Base-by-base conservation (phyloP, 2,113 vertebrate genomes). In the Neotoma lepida region DNA sequence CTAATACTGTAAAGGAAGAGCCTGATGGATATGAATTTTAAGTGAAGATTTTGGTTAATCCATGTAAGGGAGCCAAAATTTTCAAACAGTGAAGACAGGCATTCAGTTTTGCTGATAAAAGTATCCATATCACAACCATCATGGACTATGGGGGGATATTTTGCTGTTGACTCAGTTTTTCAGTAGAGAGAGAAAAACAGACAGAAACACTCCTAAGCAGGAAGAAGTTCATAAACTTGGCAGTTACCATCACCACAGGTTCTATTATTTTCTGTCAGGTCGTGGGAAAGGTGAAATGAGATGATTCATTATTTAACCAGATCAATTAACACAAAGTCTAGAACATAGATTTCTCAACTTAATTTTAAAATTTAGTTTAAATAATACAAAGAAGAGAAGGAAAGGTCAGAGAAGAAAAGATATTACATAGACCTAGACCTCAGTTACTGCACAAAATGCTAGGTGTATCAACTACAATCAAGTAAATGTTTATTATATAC, bases 301-400 rank as follows among this genome's bases (percentile, higher is more conserved):
- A 94, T 66, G 30, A 0, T 1, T 71, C n/a, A 81, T 26, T 51
- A 84, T 91, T 89, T 89, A 77, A 93, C 66, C 3, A 30, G 35
- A 56, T 85, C 58, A 87, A 46, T 61, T 41, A 76, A 46, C 22
- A 78, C 12, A 58, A 81, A 89, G n/a, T n/a, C 85, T 89, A 66
- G 33, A 87, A 88, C 20, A 30, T 30, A 80, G 24, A 80, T 71
- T 88, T 86, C 35, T 63, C 30, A 73, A 56, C 44, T 84, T 77
- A 24, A 84, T 87, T 91, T 77, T 89, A 39, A 96, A 89, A 64
- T 78, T 81, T 61, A 91, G 64, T 71, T 49, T 28, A 10, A 93
- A 95, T 89, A 44, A 93, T 87, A 61, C 3, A 70, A 54, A 63
- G 2, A 89, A 15, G 35, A 73, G 4, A 24, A 88, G 4, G 3